Percentiles rank a stretch among this genome's conserved stretches.
Conservation (phyloP, 2,888 invertebrate species). For the Amblyjoppa proteus region DNA sequence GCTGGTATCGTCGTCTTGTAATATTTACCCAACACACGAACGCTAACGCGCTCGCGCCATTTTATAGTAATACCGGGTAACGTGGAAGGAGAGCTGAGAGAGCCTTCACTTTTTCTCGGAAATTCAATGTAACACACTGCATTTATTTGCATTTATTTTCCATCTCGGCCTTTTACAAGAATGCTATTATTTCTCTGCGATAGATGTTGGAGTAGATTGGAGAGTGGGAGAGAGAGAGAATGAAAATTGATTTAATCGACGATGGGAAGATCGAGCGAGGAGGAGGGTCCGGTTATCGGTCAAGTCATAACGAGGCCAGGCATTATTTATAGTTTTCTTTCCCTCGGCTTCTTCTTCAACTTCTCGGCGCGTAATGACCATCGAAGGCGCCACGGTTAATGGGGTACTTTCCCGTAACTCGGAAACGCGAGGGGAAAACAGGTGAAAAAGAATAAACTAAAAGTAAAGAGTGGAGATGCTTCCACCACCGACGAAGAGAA, state of each 20-base stretch:
- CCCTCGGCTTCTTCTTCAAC: conserved; percentile 16
- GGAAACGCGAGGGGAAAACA: conserved; percentile 1
- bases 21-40: conserved; percentile 30
- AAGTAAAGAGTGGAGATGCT: neutral
- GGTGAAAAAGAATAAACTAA: neutral
- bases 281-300: conserved; percentile 49
- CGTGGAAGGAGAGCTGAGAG: conserved; percentile 35
- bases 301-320: conserved; percentile 42
- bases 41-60: conserved; percentile 13
- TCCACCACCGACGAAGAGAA: neutral
- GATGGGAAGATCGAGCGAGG: conserved; percentile 38
- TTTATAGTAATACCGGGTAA: conserved; percentile 43
- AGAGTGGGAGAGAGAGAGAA: conserved; percentile 18
- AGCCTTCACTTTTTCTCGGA: conserved; percentile 65
- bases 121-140: conserved; percentile 48
- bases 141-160: conserved; percentile 58
- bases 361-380: conserved; percentile 24
- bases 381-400: conserved; percentile 24
- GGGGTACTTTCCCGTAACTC: neutral
- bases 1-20: conserved; percentile 3
- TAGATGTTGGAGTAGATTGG: conserved; percentile 14
- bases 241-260: conserved; percentile 43
- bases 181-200: conserved; percentile 53
- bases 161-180: conserved; percentile 36
- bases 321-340: conserved; percentile 41